Evolutionary conservation across 2,797 vertebrate species (phyloP), one percentile per base, ranked within the genome.

Genomic region (Chelon auratus): DNA sequence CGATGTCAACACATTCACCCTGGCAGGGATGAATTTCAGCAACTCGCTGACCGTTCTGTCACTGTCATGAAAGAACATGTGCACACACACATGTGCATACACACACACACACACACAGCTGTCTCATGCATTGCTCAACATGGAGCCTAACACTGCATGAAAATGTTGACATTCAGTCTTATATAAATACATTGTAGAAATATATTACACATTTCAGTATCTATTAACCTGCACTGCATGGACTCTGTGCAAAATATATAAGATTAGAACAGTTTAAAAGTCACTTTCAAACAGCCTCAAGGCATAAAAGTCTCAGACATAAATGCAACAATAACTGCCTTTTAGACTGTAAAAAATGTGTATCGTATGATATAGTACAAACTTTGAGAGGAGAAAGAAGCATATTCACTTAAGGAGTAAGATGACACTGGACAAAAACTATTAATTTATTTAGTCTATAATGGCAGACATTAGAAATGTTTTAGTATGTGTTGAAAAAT

Each of bases 1-100:
- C 65, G n/a, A 88, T 90, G 92, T 94, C 93, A 93, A 93, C 92
- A 94, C 90, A 90, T 92, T 91, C 74, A 63, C 71, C 75, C 81
- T 80, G 67, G 87, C 89, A 83, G 87, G 84, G 83, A 87, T 86
- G 88, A 72, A 89, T 92, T 92, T 92, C 90, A 92, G 85, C 83
- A 80, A 82, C 85, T 88, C 88, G 68, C 72, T 87, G 88, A 88
- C 87, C 87, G 77, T 86, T 92, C 76, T 87, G 75, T 89, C 81
- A 80, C 77, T 72, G 78, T 77, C 72, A 77, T 72, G 42, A 59
- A 77, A 70, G 51, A 42, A 42, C 63, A 62, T 13, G 53, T 56
- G 77, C 13, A 15, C 40, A 43, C 12, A 14, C 30, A 43, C 40
- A 43, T 15, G 13, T 15, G 8, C 39, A 13, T 11, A 17, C 42